phyloP scores from a whole-genome alignment of 2,113 vertebrate species.

The Bubo scandiacus region DNA sequence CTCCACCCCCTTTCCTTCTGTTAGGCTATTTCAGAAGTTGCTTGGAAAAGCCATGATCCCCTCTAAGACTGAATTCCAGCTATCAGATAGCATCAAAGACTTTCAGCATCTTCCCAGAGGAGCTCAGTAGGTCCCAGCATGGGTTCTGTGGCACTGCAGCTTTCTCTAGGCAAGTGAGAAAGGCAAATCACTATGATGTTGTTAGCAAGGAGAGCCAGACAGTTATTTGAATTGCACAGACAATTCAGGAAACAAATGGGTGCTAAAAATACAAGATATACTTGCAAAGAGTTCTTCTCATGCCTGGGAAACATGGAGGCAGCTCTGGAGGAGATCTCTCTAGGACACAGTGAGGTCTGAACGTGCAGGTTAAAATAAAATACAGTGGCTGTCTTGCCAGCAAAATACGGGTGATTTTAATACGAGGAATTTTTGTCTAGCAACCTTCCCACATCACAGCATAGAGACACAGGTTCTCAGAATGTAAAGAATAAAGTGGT shows the following conservation, averaged over 20 bases:
- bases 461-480: background rate
- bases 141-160: background rate
- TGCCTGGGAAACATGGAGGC: constrained; percentile 18
- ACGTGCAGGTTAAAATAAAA: background rate
- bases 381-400: background rate
- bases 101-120: constrained; percentile 18
- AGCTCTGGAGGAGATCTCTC: background rate
- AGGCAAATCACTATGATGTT: background rate
- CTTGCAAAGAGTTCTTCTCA: constrained; percentile 33
- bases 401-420: background rate
- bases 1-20: background rate
- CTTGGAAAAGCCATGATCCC: background rate
- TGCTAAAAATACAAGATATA: constrained; percentile 48
- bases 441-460: background rate
- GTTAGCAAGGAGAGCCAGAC: background rate
- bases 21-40: background rate
- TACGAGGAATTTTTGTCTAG: background rate
- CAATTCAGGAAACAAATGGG: constrained; percentile 55
- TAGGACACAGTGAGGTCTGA: background rate
- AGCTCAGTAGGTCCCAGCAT: background rate
- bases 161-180: constrained; percentile 12
- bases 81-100: background rate
- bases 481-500: background rate
- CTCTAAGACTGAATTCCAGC: constrained; percentile 4
- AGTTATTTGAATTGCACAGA: constrained; percentile 41